These are phyloP conservation scores for Zootermopsis nevadensis DNA, from an alignment of 2,888 invertebrate species.

Conservation along the genomic window DNA sequence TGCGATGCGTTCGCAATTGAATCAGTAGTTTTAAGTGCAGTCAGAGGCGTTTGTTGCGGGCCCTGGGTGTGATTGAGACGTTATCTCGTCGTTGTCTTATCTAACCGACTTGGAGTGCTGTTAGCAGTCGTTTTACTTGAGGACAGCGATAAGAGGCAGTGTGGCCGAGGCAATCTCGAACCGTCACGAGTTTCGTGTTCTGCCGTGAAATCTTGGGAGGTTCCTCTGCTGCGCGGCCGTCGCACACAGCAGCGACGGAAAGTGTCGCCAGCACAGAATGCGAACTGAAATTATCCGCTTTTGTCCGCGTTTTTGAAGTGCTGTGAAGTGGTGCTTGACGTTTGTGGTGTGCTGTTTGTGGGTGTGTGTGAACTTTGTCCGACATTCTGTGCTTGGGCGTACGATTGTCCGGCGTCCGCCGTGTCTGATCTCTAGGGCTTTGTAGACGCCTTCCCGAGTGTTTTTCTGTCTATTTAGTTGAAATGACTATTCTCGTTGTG, in stretches of 20 bases:
- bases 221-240: no score
- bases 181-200: no score
- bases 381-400: not conserved
- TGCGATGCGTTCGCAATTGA: no score
- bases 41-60: no score
- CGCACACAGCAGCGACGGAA: no score
- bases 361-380: no score
- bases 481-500: conserved; percentile 4
- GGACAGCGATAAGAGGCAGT: not conserved
- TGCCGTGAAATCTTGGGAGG: no score
- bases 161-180: no score
- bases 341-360: not conserved
- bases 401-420: not conserved
- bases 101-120: not conserved
- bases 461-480: not conserved
- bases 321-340: not conserved
- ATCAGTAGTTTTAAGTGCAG: no score
- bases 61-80: not conserved
- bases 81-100: not conserved
- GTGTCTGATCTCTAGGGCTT: not conserved
- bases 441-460: no score
- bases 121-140: not conserved
- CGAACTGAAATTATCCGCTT: not conserved
- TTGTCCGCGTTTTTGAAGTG: not conserved
- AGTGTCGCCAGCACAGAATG: no score